Conservation (phyloP, 2,797 vertebrate species). For the Buceros bicornis region DNA sequence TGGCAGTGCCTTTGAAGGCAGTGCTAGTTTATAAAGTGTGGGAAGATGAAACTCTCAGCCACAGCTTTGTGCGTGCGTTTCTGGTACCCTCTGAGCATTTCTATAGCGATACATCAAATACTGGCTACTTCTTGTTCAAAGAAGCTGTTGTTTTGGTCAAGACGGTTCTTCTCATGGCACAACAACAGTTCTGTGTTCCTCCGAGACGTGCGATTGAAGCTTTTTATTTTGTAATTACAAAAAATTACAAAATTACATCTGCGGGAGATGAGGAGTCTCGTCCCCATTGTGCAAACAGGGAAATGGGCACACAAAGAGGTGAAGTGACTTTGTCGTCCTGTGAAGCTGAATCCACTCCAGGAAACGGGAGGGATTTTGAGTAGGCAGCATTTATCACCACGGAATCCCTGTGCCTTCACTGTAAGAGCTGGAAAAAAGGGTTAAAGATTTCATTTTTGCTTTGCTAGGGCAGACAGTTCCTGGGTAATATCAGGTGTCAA, state of each 20-base stretch:
- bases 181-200: neutral
- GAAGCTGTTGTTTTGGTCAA: neutral
- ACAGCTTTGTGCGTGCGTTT: neutral
- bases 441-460: neutral
- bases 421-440: neutral
- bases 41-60: neutral
- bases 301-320: neutral
- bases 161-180: neutral
- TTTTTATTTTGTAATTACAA: neutral
- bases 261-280: neutral
- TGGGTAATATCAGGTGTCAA: neutral
- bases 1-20: neutral
- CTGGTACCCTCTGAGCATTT: neutral
- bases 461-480: neutral
- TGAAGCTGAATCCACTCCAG: neutral
- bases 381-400: no score
- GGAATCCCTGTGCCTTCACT: no score
- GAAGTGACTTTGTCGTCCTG: neutral
- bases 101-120: neutral
- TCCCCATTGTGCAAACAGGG: neutral
- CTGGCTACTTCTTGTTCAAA: neutral
- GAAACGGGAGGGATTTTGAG: no score
- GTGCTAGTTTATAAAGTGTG: neutral
- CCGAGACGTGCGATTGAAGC: neutral
- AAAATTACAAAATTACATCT: neutral